phyloP scores from a whole-genome alignment of 1,140 invertebrate genomes.

The Eulimnadia texana region DNA sequence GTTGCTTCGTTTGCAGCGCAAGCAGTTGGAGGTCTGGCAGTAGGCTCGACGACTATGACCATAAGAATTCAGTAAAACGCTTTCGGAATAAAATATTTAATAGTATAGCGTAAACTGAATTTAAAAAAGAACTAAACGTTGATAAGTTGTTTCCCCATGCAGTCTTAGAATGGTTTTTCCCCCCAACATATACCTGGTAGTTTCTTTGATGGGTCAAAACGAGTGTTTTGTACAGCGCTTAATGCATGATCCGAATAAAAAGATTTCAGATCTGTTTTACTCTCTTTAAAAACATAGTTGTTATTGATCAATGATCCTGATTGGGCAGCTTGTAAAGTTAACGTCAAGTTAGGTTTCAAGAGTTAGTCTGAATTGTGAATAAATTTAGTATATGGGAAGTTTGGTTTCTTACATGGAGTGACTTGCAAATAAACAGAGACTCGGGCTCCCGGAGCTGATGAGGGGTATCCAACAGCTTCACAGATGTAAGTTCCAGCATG shows the following conservation, averaged over 20 bases:
- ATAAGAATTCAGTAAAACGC: constrained; percentile 7
- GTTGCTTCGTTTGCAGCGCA: constrained; percentile 70
- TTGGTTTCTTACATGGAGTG: constrained; percentile 60
- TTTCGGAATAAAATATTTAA: constrained; percentile 18
- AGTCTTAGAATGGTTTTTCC: no score
- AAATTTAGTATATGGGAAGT: no score
- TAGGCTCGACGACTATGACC: constrained; percentile 24
- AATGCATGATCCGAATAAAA: constrained; percentile 14
- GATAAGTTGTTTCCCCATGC: no score
- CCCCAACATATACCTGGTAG: neutral
- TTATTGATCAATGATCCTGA: neutral
- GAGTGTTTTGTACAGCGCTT: neutral
- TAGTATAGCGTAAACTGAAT: constrained; percentile 16
- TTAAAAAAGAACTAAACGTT: neutral
- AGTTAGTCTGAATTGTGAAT: no score
- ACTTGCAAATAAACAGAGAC: constrained; percentile 50
- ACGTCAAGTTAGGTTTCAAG: no score
- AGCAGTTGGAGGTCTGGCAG: constrained; percentile 32
- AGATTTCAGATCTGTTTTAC: constrained; percentile 4
- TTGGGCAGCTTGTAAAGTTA: neutral
- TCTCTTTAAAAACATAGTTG: neutral
- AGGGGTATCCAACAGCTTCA: constrained; percentile 51
- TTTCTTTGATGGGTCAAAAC: neutral
- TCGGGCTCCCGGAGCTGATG: constrained; percentile 33
- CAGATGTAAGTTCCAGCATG: constrained; percentile 69